Percentiles rank a stretch among this genome's conserved stretches.
Conservation (phyloP, 2,113 vertebrate species). For the Strix uralensis region DNA sequence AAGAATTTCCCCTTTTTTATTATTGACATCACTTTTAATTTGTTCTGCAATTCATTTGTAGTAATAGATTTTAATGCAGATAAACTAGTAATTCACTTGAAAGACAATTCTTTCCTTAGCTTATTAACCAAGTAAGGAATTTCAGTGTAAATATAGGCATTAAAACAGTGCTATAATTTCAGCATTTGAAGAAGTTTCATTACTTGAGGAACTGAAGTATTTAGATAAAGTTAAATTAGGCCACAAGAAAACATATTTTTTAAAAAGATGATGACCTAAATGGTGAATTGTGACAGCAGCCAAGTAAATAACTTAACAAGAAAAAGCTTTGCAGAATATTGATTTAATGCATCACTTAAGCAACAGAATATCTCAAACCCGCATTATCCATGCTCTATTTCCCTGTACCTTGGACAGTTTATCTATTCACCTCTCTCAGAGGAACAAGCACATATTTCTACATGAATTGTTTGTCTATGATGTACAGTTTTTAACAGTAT, state of each 20-base stretch:
- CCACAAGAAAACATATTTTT: slow-evolving; percentile 52
- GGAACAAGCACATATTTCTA: slow-evolving; percentile 71
- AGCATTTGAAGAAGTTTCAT: neutral
- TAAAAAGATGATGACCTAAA: slow-evolving; percentile 80
- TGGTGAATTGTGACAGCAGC: slow-evolving; percentile 84
- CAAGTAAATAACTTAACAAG: slow-evolving; percentile 90
- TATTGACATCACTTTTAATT: neutral
- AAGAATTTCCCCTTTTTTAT: neutral
- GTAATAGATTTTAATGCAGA: neutral
- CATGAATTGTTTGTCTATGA: slow-evolving; percentile 67
- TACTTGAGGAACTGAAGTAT: neutral
- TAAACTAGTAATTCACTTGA: neutral
- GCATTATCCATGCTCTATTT: slow-evolving; percentile 94
- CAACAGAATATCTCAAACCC: slow-evolving; percentile 82
- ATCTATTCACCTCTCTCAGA: slow-evolving; percentile 79
- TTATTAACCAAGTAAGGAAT: neutral
- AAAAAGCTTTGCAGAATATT: slow-evolving; percentile 90
- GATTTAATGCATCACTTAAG: slow-evolving; percentile 92
- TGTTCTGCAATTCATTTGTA: neutral
- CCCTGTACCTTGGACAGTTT: slow-evolving; percentile 82
- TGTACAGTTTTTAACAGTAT: slow-evolving; percentile 35
- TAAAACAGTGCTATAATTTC: neutral
- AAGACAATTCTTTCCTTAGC: neutral
- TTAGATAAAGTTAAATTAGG: slow-evolving; percentile 62
- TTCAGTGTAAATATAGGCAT: neutral